phyloP scores from a whole-genome alignment of 2,797 vertebrate genomes.

The Spatula versicolor region DNA sequence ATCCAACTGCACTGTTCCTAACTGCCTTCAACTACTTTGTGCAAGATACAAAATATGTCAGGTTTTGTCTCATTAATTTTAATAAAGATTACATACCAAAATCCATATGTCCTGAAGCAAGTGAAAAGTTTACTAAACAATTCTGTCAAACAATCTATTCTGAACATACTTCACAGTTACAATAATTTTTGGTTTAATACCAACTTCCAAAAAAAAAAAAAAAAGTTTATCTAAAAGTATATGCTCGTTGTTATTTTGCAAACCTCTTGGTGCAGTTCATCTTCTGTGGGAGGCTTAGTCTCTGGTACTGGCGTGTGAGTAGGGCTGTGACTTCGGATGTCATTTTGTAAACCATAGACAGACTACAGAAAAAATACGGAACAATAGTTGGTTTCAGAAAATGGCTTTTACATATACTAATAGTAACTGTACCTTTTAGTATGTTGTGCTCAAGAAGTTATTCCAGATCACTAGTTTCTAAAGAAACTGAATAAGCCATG shows the following conservation, averaged over 20 bases:
- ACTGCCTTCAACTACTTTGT: not conserved
- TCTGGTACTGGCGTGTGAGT: conserved; percentile 91
- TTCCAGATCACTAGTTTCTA: not conserved
- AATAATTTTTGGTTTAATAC: not conserved
- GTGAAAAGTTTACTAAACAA: not conserved
- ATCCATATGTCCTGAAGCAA: not conserved
- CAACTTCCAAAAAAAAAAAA: not conserved
- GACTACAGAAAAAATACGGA: conserved; percentile 80
- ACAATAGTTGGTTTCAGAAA: not conserved
- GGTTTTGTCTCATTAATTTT: not conserved
- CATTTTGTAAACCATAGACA: conserved; percentile 96
- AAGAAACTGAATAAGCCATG: not conserved
- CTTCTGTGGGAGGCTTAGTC: conserved; percentile 92
- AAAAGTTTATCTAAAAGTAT: not conserved
- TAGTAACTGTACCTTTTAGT: not conserved
- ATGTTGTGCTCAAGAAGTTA: not conserved
- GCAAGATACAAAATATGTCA: not conserved
- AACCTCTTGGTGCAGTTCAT: conserved; percentile 94
- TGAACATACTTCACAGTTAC: not conserved
- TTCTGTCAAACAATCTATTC: not conserved
- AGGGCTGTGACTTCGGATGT: conserved; percentile 94
- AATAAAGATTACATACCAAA: not conserved
- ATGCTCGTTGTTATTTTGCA: not conserved
- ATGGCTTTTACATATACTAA: not conserved
- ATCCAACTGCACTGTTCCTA: not conserved